Evolutionary conservation across 1,140 invertebrate species (phyloP), one percentile per base, ranked within the genome.

Genomic region (Armadillidium nasatum): DNA sequence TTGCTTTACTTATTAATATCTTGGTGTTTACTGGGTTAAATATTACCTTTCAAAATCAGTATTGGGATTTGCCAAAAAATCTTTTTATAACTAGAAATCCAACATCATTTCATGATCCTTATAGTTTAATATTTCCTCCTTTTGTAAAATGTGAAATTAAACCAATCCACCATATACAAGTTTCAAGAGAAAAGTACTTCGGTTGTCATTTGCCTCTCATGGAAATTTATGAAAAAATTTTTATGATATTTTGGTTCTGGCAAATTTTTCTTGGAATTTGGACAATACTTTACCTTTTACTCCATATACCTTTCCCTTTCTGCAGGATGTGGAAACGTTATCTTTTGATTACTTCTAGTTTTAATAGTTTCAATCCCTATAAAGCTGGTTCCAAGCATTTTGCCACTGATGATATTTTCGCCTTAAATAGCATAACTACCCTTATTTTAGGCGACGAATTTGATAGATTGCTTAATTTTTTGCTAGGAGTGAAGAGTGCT

Each of bases 201-300:
- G 50, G 50, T 19, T 60, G 50, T 7, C 50, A 60, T 19, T 60
- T 60, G 7, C 50, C 50, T 13, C 50, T 60, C 11, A 60, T 60
- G 50, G 50, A 60, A 60, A 60, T 60, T 60, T 60, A 60, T 60
- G 50, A 60, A 60, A 60, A 60, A 7, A 19, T 60, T 15, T 60
- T 60, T 19, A 60, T 60, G 50, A 60, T 60, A 19, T 60, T 60
- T 19, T 60, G 50, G 50, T 60, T 60, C 19, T 60, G 50, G 50
- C 50, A 60, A 60, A 7, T 19, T 15, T 60, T 60, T 60, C 19
- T 60, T 13, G 50, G 2, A 4, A 13, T 60, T 60, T 60, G 50
- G 50, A 60, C 50, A 19, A 15, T 60, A 15, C 2, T 60, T 13
- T 60, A 3, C 19, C 11, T 60, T 60, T 60, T 60, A 19, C 19